A percentile compares a stretch with the other conserved stretches of the same genome.
Conservation (phyloP, 2,888 invertebrate genomes). For the Macrophya alboannulata region DNA sequence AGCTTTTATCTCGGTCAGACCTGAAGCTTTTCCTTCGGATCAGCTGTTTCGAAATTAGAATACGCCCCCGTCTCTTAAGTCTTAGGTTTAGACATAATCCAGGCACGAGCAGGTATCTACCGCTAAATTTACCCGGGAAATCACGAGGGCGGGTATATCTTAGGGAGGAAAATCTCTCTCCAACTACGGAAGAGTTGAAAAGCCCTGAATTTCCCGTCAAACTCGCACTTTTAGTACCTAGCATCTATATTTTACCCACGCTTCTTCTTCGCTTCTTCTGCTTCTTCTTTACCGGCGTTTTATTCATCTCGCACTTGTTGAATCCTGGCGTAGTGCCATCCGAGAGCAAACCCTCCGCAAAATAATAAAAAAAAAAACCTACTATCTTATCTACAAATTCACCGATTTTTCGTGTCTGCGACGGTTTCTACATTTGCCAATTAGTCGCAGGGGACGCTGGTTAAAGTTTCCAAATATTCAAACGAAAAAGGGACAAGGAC, state of each 20-base stretch:
- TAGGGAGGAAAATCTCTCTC: background rate
- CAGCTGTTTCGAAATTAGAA: conserved; percentile 24
- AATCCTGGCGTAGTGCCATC: conserved; percentile 21
- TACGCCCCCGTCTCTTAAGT: conserved; percentile 7
- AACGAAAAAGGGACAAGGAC: background rate
- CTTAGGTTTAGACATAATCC: conserved; percentile 24
- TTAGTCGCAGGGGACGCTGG: background rate
- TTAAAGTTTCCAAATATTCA: background rate
- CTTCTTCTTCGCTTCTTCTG: background rate
- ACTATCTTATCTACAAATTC: conserved; percentile 2
- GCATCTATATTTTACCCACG: background rate
- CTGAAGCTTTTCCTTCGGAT: conserved; percentile 2
- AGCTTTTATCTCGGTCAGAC: conserved; percentile 43
- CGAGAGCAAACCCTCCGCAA: background rate
- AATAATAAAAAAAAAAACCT: background rate
- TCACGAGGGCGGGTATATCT: background rate
- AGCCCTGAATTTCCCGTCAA: conserved; percentile 12
- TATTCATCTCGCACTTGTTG: conserved; percentile 41
- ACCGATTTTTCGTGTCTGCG: background rate
- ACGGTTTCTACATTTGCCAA: background rate
- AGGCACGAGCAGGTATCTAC: background rate
- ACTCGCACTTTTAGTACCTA: conserved; percentile 1
- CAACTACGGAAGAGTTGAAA: background rate
- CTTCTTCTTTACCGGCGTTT: background rate
- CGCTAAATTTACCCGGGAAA: background rate